Base-by-base conservation (phyloP, 1,140 invertebrate genomes). In the Oncopeltus fasciatus region DNA sequence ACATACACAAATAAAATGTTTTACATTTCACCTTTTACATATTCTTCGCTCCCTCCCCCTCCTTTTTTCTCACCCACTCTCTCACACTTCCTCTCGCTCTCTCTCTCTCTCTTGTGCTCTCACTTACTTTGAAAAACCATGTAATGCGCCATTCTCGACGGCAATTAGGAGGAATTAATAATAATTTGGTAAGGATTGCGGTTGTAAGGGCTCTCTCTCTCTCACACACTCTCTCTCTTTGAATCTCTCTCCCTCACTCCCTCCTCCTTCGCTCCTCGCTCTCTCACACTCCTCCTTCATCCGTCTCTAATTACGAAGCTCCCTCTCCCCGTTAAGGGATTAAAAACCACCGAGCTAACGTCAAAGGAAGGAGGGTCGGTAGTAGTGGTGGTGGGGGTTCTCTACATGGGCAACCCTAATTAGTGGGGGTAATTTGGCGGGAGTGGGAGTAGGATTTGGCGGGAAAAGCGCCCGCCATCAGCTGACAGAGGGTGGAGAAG, bases 101-200 rank as follows among this genome's bases (percentile, higher is more conserved):
- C 51, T 38, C 31, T 38, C 31, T 38, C 31, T 38, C 31, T 38
- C 31, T 14, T 38, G n/a, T n/a, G n/a, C 31, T 38, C 31, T 38
- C 31, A 8, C 31, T 38, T 38, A 8, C 31, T 38, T 38, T 38
- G 14, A 38, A 8, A 8, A 8, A 8, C 14, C 5, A 8, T 38
- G 5, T 38, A 38, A 38, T 8, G 31, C 31, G 31, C 14, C 5
- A 14, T 38, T 38, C 31, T 14, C 14, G 5, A 8, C 31, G 31
- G 49, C 49, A 53, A 53, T 53, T 53, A 53, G 49, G 24, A 24
- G 49, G 49, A 24, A 53, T 53, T 53, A 53, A 53, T 53, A 53
- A 53, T 53, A 53, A 53, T 53, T 53, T 24, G 49, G 49, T 53
- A 53, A 38, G 31, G 31, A 8, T 38, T 38, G 31, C 31, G 31